A percentile compares a stretch with the other conserved stretches of the same genome.
phyloP scores from a whole-genome alignment of 2,113 vertebrate genomes.

The Platanista minor region DNA sequence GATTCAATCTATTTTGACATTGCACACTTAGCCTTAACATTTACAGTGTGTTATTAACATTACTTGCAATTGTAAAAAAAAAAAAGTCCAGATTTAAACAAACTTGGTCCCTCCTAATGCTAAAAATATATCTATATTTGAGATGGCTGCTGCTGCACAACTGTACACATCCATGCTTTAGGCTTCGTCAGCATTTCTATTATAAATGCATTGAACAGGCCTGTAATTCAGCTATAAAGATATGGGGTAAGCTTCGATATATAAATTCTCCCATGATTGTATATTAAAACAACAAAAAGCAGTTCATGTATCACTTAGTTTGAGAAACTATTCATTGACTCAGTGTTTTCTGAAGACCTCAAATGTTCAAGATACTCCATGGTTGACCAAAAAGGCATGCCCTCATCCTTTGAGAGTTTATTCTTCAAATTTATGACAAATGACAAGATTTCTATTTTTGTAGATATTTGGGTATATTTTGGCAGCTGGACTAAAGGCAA shows the following conservation, averaged over 20 bases:
- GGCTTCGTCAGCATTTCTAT: constrained; percentile 74
- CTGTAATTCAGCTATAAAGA: constrained; percentile 73
- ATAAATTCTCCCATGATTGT: constrained; percentile 27
- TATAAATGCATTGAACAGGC: constrained; percentile 71
- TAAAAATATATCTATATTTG: constrained; percentile 79
- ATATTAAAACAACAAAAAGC: constrained; percentile 41
- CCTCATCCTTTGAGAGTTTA: background rate
- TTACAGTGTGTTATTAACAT: constrained; percentile 83
- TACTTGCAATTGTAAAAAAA: constrained; percentile 80
- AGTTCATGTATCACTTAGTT: constrained; percentile 18
- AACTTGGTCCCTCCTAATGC: constrained; percentile 73
- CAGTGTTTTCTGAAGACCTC: background rate
- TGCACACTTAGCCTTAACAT: constrained; percentile 81
- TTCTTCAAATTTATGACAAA: constrained; percentile 30
- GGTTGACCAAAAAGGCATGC: background rate
- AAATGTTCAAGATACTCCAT: background rate
- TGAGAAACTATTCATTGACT: constrained; percentile 23
- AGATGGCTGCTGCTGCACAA: constrained; percentile 74
- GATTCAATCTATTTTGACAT: constrained; percentile 83
- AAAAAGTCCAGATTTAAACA: constrained; percentile 78
- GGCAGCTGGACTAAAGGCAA: constrained; percentile 26
- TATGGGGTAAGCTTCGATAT: constrained; percentile 51
- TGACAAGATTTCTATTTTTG: constrained; percentile 26
- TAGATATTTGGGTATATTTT: constrained; percentile 5
- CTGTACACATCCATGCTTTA: constrained; percentile 62